These are phyloP conservation scores for Lerema accius DNA, from an alignment of 1,140 invertebrate genomes.

Conservation along the genomic window DNA sequence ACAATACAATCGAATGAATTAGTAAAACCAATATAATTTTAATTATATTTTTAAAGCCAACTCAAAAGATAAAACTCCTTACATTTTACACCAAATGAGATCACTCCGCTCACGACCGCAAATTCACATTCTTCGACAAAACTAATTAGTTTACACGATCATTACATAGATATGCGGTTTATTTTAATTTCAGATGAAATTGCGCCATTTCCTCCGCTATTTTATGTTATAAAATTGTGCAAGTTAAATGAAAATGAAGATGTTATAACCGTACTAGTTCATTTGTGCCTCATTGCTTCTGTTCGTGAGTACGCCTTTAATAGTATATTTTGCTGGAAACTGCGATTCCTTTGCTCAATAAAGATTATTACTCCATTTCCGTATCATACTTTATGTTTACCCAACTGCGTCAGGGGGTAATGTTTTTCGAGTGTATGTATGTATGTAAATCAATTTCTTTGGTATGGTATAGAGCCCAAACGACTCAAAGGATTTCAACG, in stretches of 20 bases:
- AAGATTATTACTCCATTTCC: no score
- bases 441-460: no score
- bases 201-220: conserved; percentile 20
- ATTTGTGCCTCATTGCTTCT: background rate
- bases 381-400: no score
- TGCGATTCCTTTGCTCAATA: no score
- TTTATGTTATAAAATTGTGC: conserved; percentile 12
- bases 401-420: no score
- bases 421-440: no score
- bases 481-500: no score
- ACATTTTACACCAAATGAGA: no score
- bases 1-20: background rate
- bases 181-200: conserved; percentile 42
- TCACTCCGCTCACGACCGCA: conserved; percentile 31
- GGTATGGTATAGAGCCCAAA: no score
- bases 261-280: conserved; percentile 7
- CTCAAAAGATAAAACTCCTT: no score
- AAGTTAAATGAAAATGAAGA: conserved; percentile 20
- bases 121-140: conserved; percentile 36
- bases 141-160: conserved; percentile 38
- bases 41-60: background rate
- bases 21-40: background rate
- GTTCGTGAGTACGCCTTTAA: background rate
- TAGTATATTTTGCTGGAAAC: background rate
- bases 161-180: conserved; percentile 39